Conservation (phyloP, 2,113 vertebrate species). For the Lagenorhynchus albirostris region DNA sequence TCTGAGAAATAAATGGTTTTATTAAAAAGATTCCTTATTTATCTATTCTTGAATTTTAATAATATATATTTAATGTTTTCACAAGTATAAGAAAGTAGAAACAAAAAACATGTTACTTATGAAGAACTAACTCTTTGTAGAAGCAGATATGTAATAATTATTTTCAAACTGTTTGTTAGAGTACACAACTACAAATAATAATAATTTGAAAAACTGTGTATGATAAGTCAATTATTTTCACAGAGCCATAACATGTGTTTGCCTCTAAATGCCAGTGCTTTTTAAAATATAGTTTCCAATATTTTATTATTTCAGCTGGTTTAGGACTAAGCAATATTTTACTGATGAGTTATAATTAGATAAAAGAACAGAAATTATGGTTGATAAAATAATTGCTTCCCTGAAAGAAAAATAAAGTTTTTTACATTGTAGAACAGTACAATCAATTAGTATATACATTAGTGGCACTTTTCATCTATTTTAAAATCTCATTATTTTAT, state of each 20-base stretch:
- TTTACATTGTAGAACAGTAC: conserved; percentile 5
- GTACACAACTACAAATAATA: not conserved
- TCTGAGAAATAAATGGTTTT: not conserved
- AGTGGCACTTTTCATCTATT: conserved; percentile 23
- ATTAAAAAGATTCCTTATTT: not conserved
- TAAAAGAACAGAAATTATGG: not conserved
- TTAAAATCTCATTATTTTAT: conserved; percentile 62
- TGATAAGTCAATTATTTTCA: not conserved
- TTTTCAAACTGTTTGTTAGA: not conserved
- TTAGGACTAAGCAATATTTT: not conserved
- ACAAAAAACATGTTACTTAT: not conserved
- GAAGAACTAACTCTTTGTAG: not conserved
- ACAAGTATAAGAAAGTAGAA: not conserved
- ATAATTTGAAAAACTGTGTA: not conserved
- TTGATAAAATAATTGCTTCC: conserved; percentile 34
- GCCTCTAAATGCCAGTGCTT: not conserved
- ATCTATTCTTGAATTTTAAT: not conserved
- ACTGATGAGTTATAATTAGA: not conserved
- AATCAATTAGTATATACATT: conserved; percentile 48
- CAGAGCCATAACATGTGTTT: not conserved
- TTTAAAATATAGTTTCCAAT: not conserved
- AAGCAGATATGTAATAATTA: not conserved
- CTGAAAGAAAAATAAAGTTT: not conserved
- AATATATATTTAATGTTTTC: conserved; percentile 17
- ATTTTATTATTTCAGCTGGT: not conserved